Conservation (phyloP, 2,113 vertebrate species). For the Cephalophus harveyi region DNA sequence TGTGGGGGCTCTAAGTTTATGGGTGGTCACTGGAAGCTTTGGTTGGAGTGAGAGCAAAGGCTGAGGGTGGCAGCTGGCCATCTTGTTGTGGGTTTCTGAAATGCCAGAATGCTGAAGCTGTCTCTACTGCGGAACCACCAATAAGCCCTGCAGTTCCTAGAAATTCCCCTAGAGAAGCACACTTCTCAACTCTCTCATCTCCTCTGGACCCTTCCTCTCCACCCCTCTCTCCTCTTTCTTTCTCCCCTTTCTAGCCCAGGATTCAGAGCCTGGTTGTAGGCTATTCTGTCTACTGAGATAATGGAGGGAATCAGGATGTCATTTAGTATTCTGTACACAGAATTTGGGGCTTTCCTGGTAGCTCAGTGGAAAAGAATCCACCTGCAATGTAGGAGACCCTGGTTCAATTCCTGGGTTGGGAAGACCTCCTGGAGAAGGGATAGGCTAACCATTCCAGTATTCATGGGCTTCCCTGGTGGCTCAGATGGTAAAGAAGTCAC, state of each 20-base stretch:
- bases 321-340: background rate
- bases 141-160: background rate
- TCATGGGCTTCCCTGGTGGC: background rate
- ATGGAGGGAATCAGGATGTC: background rate
- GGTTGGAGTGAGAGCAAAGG: background rate
- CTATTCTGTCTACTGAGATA: background rate
- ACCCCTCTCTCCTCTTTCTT: background rate
- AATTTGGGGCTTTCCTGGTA: background rate
- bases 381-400: background rate
- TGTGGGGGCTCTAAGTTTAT: background rate
- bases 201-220: no score
- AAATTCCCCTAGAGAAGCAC: background rate
- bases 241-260: background rate
- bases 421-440: background rate
- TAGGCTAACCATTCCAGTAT: background rate
- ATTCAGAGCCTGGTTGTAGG: background rate
- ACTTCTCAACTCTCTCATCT: background rate
- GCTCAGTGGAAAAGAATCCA: background rate
- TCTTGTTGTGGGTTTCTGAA: background rate
- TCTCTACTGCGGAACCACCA: background rate
- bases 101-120: background rate
- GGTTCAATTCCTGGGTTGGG: background rate
- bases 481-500: background rate
- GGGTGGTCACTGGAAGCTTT: background rate
- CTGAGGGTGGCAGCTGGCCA: background rate